Evolutionary conservation across 2,113 vertebrate genomes (phyloP), one percentile per base, ranked within the genome.

Genomic region (Loxodonta africana): DNA sequence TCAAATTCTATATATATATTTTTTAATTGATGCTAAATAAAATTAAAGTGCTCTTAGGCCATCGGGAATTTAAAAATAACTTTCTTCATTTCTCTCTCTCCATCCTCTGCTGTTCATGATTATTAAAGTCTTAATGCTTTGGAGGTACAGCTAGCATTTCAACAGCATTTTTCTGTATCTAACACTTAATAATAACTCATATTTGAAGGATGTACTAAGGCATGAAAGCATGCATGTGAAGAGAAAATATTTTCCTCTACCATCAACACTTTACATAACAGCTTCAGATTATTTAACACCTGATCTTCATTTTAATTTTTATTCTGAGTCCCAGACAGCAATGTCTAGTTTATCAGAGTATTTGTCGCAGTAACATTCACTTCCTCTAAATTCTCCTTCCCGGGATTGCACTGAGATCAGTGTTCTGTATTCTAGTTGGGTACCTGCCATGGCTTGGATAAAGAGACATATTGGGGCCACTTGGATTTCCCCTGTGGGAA

Each of bases 101-200:
- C 6, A 33, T 62, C 76, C 87, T 51, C 57, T 87, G 57, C 46
- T 91, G 8, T 73, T 92, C 84, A 71, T 91, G 73, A 53, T 48
- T 88, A 71, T 95, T 88, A 82, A 77, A 33, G 23, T 89, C 62
- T 93, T 69, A 78, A 33, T 51, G 37, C 14, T 82, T 85, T 67
- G 60, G 53, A 44, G 89, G n/a, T 48, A 78, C 33, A 87, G n/a
- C 62, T 90, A 37, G 18, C 26, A 84, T 94, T 94, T 95, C 83
- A 81, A 77, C 6, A 90, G 18, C 41, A 67, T 95, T 94, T 94
- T 83, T 28, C 57, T 77, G 41, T 63, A 63, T 83, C 41, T 78
- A 77, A 77, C 23, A 46, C 20, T 80, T 78, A 62, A 80, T 93
- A 25, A 63, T 83, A 76, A 83, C 14, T 90, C 62, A 65, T 83